phyloP scores from a whole-genome alignment of 2,113 vertebrate species.

The Sclerurus mexicanus region DNA sequence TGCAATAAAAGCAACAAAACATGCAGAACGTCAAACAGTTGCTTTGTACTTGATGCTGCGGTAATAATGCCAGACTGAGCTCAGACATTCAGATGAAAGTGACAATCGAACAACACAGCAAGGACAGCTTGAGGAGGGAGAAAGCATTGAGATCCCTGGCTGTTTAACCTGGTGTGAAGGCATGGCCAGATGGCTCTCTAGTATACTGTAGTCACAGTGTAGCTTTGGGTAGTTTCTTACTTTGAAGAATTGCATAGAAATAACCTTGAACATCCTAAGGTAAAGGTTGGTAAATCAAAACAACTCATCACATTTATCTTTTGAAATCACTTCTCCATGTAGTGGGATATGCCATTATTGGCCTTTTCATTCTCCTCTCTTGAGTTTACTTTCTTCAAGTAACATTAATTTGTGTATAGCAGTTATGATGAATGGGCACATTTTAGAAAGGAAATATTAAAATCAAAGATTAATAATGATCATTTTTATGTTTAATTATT shows the following conservation, averaged over 20 bases:
- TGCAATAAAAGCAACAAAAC: conserved; percentile 59
- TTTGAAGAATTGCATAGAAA: conserved; percentile 73
- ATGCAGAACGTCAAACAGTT: conserved; percentile 34
- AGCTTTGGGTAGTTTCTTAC: conserved; percentile 79
- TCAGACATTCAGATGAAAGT: conserved; percentile 55
- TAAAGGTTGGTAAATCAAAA: conserved; percentile 69
- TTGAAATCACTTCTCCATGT: conserved; percentile 26
- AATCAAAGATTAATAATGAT: conserved; percentile 81
- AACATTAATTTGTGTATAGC: conserved; percentile 69
- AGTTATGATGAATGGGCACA: conserved; percentile 72
- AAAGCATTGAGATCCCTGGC: conserved; percentile 15
- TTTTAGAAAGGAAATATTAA: conserved; percentile 76
- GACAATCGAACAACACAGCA: conserved; percentile 59
- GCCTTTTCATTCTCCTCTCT: conserved; percentile 67
- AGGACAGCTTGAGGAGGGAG: conserved; percentile 3
- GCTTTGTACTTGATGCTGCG: conserved; percentile 27
- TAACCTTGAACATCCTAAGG: conserved; percentile 69
- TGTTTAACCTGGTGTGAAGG: conserved; percentile 62
- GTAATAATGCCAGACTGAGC: conserved; percentile 14
- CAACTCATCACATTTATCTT: conserved; percentile 46
- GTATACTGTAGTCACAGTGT: conserved; percentile 67
- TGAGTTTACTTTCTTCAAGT: conserved; percentile 54
- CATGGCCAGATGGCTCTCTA: conserved; percentile 68
- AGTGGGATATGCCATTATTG: conserved; percentile 21
- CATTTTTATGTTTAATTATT: conserved; percentile 84